Base-by-base conservation (phyloP, 2,113 vertebrate species). In the Panthera leo region DNA sequence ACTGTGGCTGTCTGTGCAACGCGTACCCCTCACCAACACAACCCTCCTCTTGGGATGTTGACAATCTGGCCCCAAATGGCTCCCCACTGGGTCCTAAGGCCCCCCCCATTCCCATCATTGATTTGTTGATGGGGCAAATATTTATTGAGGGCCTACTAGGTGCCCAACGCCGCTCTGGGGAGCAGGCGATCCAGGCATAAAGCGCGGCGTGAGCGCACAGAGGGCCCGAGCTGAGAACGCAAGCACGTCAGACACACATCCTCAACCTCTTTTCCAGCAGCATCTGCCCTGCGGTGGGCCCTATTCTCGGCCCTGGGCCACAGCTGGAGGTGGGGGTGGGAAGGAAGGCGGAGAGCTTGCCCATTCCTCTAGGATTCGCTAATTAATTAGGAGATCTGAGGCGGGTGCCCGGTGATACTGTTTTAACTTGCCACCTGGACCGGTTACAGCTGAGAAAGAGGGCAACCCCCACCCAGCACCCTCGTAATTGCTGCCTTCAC, bases 181-280 rank as follows among this genome's bases (percentile, higher is more conserved):
- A 88, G 19, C 13, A 18, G 68, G 39, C 1, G 0, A 14, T n/a
- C 29, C 1, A 18, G 71, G 25, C 51, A 0, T 0, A 3, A 5
- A 0, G 18, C 10, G 13, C 7, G 27, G 70, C 23, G 51, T 0
- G 11, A 27, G 63, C 73, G 42, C 5, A 1, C 3, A 5, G 42
- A 34, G 34, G 16, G 5, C 15, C 48, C 0, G 9, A 29, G 34
- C 67, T 5, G 19, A 19, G 51, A 9, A 18, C 19, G 0, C 42
- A 0, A 31, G 19, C 1, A 1, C 11, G 3, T 25, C 21, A 5
- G 1, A 0, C 5, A 0, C 4, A 0, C 36, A 9, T 39, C 5
- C 8, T 34, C n/a, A 8, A 15, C 45, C 67, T 70, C 58, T 16
- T 55, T 61, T 63, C 80, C 19, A 2, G 18, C n/a, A 39, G 61